These are phyloP conservation scores for Saimiri boliviensis DNA, from an alignment of 2,113 vertebrate species.

Conservation along the genomic window DNA sequence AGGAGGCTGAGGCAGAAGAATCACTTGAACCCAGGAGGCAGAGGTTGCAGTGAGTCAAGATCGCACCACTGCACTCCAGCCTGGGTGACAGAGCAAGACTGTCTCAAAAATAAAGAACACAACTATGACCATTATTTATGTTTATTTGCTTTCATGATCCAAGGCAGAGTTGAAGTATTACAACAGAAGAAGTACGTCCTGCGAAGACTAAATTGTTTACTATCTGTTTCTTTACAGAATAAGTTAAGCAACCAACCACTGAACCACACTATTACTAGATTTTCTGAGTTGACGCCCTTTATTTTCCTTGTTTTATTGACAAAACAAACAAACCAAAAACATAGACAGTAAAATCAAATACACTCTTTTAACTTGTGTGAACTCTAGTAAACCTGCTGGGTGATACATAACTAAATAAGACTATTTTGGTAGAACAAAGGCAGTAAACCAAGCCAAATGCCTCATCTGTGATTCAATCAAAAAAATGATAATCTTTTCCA, in stretches of 20 bases:
- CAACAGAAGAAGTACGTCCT: not conserved
- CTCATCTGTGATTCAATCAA: not conserved
- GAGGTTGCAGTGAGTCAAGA: no score
- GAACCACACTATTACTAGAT: no score
- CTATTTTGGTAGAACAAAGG: not conserved
- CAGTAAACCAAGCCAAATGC: not conserved
- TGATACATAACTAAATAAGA: not conserved
- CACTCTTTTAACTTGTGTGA: not conserved
- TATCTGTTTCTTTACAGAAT: not conserved
- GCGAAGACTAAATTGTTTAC: not conserved
- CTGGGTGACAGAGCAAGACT: no score
- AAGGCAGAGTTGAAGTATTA: not conserved
- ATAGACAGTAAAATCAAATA: not conserved
- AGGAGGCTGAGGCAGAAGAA: no score
- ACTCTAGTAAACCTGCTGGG: not conserved
- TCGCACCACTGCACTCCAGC: no score
- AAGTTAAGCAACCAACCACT: not conserved
- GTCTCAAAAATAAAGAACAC: no score
- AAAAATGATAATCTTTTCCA: not conserved
- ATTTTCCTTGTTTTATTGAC: not conserved
- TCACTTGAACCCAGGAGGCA: no score
- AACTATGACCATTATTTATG: not conserved
- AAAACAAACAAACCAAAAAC: not conserved
- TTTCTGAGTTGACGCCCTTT: not conserved
- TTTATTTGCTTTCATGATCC: not conserved